Conservation (phyloP, 2,888 invertebrate genomes). For the Thera obeliscata region DNA sequence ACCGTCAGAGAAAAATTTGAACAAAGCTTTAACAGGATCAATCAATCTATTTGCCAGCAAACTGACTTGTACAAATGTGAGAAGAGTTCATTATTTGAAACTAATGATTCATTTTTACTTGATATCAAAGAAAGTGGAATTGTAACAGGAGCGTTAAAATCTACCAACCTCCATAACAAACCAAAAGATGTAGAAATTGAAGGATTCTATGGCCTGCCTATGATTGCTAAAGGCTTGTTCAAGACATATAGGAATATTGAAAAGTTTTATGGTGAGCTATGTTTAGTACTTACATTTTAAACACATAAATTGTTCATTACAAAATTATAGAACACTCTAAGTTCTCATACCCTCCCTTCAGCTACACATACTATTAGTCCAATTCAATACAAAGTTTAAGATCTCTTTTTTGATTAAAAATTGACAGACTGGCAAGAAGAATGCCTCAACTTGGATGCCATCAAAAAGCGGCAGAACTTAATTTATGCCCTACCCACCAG, state of each 20-base stretch:
- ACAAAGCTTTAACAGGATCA: slow-evolving; percentile 79
- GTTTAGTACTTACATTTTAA: background rate
- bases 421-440: slow-evolving; percentile 96
- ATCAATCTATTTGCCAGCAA: slow-evolving; percentile 79
- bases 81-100: slow-evolving; percentile 63
- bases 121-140: slow-evolving; percentile 68
- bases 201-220: slow-evolving; percentile 91
- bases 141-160: slow-evolving; percentile 40
- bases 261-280: slow-evolving; percentile 90
- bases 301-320: background rate
- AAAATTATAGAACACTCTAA: too few relatives aligned
- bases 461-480: slow-evolving; percentile 90
- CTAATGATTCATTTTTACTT: slow-evolving; percentile 73
- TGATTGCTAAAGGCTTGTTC: slow-evolving; percentile 88
- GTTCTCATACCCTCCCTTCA: too few relatives aligned
- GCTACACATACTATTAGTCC: too few relatives aligned
- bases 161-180: slow-evolving; percentile 10
- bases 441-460: slow-evolving; percentile 91
- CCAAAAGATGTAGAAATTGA: slow-evolving; percentile 37
- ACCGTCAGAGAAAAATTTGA: slow-evolving; percentile 52
- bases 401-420: background rate
- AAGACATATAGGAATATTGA: slow-evolving; percentile 91
- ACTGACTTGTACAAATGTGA: slow-evolving; percentile 53
- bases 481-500: slow-evolving; percentile 98
- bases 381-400: too few relatives aligned